Evolutionary conservation across 1,140 invertebrate species (phyloP), one percentile per base, ranked within the genome.

Genomic region (Hylaeus volcanicus): DNA sequence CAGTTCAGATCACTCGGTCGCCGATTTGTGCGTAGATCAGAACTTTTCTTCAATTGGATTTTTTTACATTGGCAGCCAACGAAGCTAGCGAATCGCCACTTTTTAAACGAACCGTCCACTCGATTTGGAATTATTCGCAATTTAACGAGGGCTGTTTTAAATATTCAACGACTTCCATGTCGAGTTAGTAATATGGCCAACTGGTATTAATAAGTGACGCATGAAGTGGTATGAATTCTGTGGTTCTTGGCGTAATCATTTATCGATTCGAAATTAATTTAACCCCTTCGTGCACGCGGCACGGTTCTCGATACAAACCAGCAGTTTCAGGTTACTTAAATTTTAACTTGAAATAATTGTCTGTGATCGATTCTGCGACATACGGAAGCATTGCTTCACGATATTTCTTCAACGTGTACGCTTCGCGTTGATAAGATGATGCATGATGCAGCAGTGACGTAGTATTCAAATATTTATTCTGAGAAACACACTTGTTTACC

Each of bases 41-140:
- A 71, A 89, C 74, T 88, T 86, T 83, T 80, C 86, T 87, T 60
- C 51, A 70, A 66, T 73, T 85, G 65, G 64, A 87, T 86, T 90
- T 88, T 72, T 82, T 86, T 88, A 83, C 78, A 70, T 87, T 86
- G 86, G 61, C 79, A 81, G 8, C 83, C 53, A 60, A 79, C 61
- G 39, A n/a, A 74, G 48, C 60, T 14, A 11, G 48, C 45, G 5
- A 53, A 48, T 8, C 37, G 5, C 9, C 48, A 48, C 26, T 77
- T 60, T 39, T 26, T 61, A 14, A 37, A 64, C 45, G 8, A 48
- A 48, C 15, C 48, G 15, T 15, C 45, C 72, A 37, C 39, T 41
- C 51, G 53, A 68, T 74, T 71, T 2, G 11, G n/a, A 80, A 85
- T 80, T 80, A 83, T 80, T 64, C 61, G 74, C 14, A 68, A 15